Evolutionary conservation across 2,888 invertebrate genomes (phyloP).

Genomic region (Eumerus sabulonum): DNA sequence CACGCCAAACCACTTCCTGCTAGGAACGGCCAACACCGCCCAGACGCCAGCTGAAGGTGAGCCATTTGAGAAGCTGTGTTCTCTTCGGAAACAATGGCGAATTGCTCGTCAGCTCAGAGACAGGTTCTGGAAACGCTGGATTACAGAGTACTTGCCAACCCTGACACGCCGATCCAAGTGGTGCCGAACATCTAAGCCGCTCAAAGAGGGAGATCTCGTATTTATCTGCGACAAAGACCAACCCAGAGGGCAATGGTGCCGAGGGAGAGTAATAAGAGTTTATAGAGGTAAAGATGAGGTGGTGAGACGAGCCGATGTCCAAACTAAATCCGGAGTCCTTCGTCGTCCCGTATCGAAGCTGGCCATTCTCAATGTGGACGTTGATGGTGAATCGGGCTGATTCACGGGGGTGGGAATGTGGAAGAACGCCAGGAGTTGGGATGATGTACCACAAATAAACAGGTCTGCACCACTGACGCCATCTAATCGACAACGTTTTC

Average conservation of each 20-base stretch:
- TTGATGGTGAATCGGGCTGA: slow-evolving; percentile 25
- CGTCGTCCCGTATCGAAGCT: slow-evolving; percentile 7
- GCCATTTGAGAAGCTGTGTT: slow-evolving; percentile 1
- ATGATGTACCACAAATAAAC: no score
- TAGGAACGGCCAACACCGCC: neutral
- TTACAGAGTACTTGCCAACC: neutral
- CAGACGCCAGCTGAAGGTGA: neutral
- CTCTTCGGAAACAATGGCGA: neutral
- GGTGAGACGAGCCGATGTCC: slow-evolving; percentile 38
- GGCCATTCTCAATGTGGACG: slow-evolving; percentile 16
- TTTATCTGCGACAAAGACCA: slow-evolving; percentile 52
- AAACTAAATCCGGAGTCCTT: slow-evolving; percentile 14
- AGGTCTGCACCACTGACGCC: no score
- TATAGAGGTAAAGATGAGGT: slow-evolving; percentile 39
- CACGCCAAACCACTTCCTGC: slow-evolving; percentile 1
- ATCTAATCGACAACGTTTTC: no score
- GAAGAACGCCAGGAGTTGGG: no score
- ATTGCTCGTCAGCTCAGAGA: neutral
- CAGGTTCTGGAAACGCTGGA: slow-evolving; percentile 5
- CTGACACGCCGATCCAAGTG: slow-evolving; percentile 6
- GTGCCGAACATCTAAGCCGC: neutral
- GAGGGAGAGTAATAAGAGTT: slow-evolving; percentile 40
- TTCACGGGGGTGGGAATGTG: slow-evolving; percentile 31
- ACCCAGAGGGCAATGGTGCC: slow-evolving; percentile 46
- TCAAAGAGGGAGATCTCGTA: neutral